Percentiles rank a stretch among this genome's conserved stretches.
These are phyloP conservation scores for Cryptus viduatorius DNA, from an alignment of 2,888 invertebrate genomes.

Conservation along the genomic window DNA sequence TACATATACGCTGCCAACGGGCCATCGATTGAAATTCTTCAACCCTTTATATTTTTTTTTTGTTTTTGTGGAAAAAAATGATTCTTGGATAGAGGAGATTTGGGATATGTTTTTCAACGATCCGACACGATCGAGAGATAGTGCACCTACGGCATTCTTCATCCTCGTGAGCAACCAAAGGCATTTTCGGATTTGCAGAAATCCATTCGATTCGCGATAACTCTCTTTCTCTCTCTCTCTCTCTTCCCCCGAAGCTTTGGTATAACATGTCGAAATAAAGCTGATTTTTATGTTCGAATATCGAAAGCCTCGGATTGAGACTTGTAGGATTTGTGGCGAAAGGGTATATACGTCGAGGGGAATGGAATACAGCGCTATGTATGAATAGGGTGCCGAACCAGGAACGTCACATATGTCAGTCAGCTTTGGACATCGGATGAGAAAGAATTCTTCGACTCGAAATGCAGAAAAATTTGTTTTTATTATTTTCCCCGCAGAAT, in stretches of 20 bases:
- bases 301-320: conserved; percentile 77
- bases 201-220: conserved; percentile 59
- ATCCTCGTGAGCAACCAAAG: conserved; percentile 40
- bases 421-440: conserved; percentile 15
- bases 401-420: conserved; percentile 61
- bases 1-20: too few relatives aligned
- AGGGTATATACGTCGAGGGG: conserved; percentile 60
- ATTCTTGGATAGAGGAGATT: conserved; percentile 1
- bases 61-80: not conserved
- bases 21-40: too few relatives aligned
- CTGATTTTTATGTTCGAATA: conserved; percentile 82
- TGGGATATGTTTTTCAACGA: conserved; percentile 22
- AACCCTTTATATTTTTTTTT: not conserved
- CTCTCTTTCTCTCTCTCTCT: conserved; percentile 8
- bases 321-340: conserved; percentile 77
- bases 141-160: conserved; percentile 50
- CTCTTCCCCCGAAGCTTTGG: conserved; percentile 25
- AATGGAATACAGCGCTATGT: conserved; percentile 51
- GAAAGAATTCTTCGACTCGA: conserved; percentile 8
- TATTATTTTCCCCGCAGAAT: too few relatives aligned
- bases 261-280: conserved; percentile 77
- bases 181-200: conserved; percentile 68
- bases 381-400: conserved; percentile 76
- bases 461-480: not conserved
- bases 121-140: conserved; percentile 50